Conservation (phyloP, 2,797 vertebrate species). For the Neomorphus geoffroyi region DNA sequence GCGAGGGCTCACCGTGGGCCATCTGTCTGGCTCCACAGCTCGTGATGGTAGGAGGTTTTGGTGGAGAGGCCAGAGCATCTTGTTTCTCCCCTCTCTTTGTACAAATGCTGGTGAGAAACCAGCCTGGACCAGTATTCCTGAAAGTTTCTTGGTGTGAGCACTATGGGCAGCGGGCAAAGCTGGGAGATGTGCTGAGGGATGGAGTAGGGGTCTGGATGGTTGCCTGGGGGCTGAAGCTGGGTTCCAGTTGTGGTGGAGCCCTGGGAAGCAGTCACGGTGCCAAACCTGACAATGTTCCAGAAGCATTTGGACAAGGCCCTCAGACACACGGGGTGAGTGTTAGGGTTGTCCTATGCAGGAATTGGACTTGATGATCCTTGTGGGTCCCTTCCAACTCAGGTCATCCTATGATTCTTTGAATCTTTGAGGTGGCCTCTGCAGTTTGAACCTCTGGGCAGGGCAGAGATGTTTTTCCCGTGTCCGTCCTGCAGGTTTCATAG, state of each 20-base stretch:
- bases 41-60: not conserved
- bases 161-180: not conserved
- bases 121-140: not conserved
- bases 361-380: too few relatives aligned
- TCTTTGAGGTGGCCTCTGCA: not conserved
- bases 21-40: not conserved
- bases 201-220: not conserved
- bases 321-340: too few relatives aligned
- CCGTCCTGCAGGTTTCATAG: not conserved
- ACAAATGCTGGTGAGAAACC: not conserved
- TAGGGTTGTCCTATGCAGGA: too few relatives aligned
- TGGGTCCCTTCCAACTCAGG: too few relatives aligned
- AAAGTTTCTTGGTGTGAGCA: not conserved
- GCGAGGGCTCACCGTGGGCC: not conserved
- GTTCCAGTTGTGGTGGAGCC: not conserved
- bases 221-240: not conserved
- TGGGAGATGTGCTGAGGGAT: not conserved
- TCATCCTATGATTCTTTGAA: too few relatives aligned
- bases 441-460: not conserved
- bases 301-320: too few relatives aligned
- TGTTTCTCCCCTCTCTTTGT: not conserved
- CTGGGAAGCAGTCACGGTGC: too few relatives aligned
- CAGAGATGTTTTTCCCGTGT: not conserved
- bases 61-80: not conserved
- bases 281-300: too few relatives aligned